phyloP scores from a whole-genome alignment of 92 coral and sea anemone species.

The Umimayanthus kanabou region DNA sequence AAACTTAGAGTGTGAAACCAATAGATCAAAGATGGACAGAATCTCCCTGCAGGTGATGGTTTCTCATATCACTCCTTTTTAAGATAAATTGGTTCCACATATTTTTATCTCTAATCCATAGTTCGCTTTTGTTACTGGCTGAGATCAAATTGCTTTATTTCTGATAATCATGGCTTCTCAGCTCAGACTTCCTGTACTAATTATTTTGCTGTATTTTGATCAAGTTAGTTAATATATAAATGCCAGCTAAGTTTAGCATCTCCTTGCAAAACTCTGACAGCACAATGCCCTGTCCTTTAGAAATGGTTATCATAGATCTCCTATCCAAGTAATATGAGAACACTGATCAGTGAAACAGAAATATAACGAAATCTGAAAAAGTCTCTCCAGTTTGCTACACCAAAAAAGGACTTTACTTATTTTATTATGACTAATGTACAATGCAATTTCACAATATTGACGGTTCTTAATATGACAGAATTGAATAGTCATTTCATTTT shows the following conservation, averaged over 20 bases:
- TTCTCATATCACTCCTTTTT: neutral
- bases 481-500: conserved; percentile 1
- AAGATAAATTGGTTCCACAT: neutral
- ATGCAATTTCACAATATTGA: neutral
- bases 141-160: conserved; percentile 23
- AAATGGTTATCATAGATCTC: conserved; percentile 2
- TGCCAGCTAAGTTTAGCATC: neutral
- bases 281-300: neutral
- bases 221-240: neutral
- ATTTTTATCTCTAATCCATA: conserved; percentile 12
- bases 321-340: neutral
- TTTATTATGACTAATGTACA: too few relatives aligned
- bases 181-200: conserved; percentile 24
- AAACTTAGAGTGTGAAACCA: neutral
- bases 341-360: neutral
- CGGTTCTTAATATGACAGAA: conserved; percentile 3
- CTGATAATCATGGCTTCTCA: neutral
- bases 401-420: neutral
- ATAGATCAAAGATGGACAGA: neutral
- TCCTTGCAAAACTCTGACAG: neutral
- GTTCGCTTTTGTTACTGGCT: conserved; percentile 5
- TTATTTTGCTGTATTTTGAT: conserved; percentile 5
- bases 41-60: neutral
- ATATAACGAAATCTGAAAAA: neutral
- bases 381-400: neutral